Percentiles rank a stretch among this genome's conserved stretches.
Conservation (phyloP, 1,140 invertebrate species). For the Meloidogyne exigua region DNA sequence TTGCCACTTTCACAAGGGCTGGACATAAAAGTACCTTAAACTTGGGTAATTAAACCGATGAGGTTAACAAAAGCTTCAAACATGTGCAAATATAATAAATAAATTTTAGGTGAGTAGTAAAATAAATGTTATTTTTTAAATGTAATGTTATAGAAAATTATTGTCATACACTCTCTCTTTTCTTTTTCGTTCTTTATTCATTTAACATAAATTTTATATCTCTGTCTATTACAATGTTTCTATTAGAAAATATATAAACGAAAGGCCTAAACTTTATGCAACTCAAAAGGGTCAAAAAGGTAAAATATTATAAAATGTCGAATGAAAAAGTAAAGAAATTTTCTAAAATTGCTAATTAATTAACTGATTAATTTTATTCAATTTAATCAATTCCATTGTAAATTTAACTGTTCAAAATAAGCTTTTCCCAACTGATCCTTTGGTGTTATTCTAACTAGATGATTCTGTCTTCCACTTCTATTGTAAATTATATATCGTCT, state of each 20-base stretch:
- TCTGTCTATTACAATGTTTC: too few species aligned
- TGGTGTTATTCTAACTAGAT: background rate
- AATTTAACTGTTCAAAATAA: constrained; percentile 15
- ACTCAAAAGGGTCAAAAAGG: too few species aligned
- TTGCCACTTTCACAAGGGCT: background rate
- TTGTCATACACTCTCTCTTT: too few species aligned
- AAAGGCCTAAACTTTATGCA: too few species aligned
- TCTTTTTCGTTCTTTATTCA: too few species aligned
- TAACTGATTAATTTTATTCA: too few species aligned
- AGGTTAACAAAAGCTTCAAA: background rate
- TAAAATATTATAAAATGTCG: too few species aligned
- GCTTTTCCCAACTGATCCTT: background rate
- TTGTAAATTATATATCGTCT: constrained; percentile 12
- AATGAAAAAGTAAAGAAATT: too few species aligned
- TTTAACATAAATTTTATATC: too few species aligned
- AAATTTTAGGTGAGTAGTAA: background rate
- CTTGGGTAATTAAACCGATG: background rate
- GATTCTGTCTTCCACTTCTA: background rate
- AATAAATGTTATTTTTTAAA: background rate
- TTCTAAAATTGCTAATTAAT: too few species aligned
- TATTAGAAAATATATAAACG: too few species aligned
- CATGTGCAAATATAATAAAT: background rate
- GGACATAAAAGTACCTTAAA: background rate
- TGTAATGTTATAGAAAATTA: too few species aligned
- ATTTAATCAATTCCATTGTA: constrained; percentile 10